Evolutionary conservation across 2,113 vertebrate species (phyloP).

Genomic region (Acrocephalus kingi): DNA sequence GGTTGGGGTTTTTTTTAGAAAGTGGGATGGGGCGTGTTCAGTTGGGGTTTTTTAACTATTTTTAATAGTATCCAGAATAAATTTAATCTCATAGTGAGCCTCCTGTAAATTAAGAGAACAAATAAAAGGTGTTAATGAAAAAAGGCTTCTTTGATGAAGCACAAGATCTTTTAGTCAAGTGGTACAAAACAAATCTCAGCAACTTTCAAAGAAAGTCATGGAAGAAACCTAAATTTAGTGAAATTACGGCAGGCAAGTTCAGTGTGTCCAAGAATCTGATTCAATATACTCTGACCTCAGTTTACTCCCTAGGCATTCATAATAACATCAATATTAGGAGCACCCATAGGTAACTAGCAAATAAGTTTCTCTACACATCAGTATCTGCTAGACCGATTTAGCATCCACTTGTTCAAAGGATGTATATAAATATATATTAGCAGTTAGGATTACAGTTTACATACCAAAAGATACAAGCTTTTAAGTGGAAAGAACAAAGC

Average conservation of each 20-base stretch:
- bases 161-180: not conserved
- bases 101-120: not conserved
- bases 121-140: not conserved
- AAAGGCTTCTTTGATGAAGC: not conserved
- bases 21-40: not conserved
- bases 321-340: not conserved
- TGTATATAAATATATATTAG: not conserved
- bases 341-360: not conserved
- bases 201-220: not conserved
- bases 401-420: not conserved
- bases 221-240: not conserved
- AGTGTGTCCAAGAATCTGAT: not conserved
- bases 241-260: not conserved
- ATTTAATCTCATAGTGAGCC: not conserved
- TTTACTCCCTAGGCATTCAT: not conserved
- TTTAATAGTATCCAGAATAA: not conserved
- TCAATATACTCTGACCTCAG: not conserved
- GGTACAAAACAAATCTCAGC: not conserved
- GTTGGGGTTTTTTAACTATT: not conserved
- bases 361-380: not conserved
- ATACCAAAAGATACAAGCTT: not conserved
- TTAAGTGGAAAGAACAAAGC: not conserved
- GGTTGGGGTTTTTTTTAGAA: fast-evolving
- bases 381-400: not conserved
- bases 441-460: not conserved